phyloP scores from a whole-genome alignment of 1,140 invertebrate genomes.

The Nomia melanderi region DNA sequence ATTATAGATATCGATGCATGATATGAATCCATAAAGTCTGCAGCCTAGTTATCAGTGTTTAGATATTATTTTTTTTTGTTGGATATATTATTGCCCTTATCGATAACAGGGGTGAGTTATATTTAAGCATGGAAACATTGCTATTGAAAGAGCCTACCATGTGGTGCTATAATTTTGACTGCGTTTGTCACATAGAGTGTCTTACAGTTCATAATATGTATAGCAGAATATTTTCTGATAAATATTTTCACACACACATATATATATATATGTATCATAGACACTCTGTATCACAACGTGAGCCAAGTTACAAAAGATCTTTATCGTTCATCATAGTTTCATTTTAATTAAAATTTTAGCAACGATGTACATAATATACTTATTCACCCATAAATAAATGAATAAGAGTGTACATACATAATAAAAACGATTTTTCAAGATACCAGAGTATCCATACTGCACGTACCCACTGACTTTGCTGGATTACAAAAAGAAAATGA shows the following conservation, averaged over 20 bases:
- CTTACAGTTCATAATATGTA: neutral
- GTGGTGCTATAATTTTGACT: neutral
- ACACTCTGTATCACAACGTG: neutral
- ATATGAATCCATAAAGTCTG: too few species aligned
- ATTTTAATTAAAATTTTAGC: constrained; percentile 13
- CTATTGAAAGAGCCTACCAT: neutral
- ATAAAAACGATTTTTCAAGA: neutral
- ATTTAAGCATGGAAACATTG: constrained; percentile 20
- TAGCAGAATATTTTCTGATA: neutral
- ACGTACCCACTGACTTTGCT: neutral
- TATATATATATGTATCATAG: neutral
- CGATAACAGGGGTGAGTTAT: constrained; percentile 7
- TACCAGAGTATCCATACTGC: constrained; percentile 20
- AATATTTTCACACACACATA: neutral
- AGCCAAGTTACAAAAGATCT: neutral
- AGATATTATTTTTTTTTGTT: neutral
- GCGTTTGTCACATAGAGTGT: neutral
- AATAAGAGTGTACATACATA: constrained; percentile 1
- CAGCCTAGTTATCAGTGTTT: neutral
- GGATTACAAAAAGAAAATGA: neutral
- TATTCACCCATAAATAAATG: neutral
- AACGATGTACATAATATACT: constrained; percentile 15
- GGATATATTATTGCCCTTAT: constrained; percentile 6
- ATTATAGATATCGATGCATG: too few species aligned
- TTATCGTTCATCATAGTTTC: neutral